Conservation (phyloP, 1,140 invertebrate genomes). For the Acromyrmex heyeri region DNA sequence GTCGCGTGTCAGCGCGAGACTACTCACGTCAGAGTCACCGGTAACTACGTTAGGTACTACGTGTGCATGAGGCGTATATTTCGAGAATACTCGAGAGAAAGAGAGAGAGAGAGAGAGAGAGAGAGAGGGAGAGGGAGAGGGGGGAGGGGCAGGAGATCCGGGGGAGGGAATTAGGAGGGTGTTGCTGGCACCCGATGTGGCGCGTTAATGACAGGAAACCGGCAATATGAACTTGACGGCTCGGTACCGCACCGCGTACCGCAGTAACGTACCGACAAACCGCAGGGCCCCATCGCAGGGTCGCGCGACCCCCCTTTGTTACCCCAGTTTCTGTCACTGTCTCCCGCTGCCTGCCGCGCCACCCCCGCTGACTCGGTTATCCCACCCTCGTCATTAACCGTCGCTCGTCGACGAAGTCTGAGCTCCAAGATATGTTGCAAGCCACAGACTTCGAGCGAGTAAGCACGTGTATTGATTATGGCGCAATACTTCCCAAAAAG, state of each 20-base stretch:
- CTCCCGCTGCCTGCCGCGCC: constrained; percentile 28
- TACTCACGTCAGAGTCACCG: constrained; percentile 54
- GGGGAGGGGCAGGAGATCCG: no score
- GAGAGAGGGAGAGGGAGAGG: no score
- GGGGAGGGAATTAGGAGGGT: background rate
- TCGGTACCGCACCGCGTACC: constrained; percentile 81
- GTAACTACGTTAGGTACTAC: constrained; percentile 54
- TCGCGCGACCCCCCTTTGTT: constrained; percentile 28
- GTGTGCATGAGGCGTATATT: constrained; percentile 58
- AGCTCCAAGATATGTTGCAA: constrained; percentile 24
- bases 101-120: constrained; percentile 3
- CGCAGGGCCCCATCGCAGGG: constrained; percentile 71
- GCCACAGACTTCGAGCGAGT: background rate
- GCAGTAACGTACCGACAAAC: constrained; percentile 81
- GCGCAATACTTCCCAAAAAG: background rate
- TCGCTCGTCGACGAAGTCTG: constrained; percentile 31
- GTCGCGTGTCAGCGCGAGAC: constrained; percentile 49
- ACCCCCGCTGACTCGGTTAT: constrained; percentile 39
- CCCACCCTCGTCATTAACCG: constrained; percentile 44
- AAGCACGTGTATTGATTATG: constrained; percentile 22
- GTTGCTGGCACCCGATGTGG: constrained; percentile 75
- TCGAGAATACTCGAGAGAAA: constrained; percentile 37
- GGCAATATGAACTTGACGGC: constrained; percentile 86
- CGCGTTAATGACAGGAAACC: constrained; percentile 87
- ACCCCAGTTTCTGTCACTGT: constrained; percentile 55